Base-by-base conservation (phyloP, 2,888 invertebrate genomes). In the Acleris sparsana region DNA sequence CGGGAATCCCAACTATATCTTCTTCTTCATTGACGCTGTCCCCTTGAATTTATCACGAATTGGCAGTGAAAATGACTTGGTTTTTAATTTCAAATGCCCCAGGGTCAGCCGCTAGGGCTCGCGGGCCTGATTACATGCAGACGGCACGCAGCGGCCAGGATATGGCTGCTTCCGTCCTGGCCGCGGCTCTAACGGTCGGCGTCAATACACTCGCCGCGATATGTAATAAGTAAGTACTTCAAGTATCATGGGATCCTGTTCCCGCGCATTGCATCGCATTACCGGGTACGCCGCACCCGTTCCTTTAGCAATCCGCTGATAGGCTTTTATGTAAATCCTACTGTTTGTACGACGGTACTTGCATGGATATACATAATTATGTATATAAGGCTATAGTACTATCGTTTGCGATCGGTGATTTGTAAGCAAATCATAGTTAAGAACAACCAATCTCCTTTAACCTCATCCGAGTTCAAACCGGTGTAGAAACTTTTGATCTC, bases 121-220 rank as follows among this genome's bases (percentile, higher is more conserved):
- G 80, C 75, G 72, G 71, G 73, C 72, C 71, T 80, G 78, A 85
- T 84, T 82, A 83, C 77, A 85, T 80, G 79, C 83, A 80, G 70
- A 72, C 73, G 57, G 71, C 78, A 72, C 73, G 76, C 80, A 72
- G 73, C 77, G 77, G 77, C 80, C 88, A 90, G 91, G 89, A 91
- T 88, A 85, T 87, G 84, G 82, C 85, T 84, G 82, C 85, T 89
- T 91, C 90, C 91, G 88, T 75, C 83, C 80, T 77, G 73, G 73
- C 80, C 79, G 77, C 79, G 72, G 72, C 73, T 70, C 73, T 88
- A 90, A 88, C 88, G 86, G 88, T 87, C 80, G 73, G 66, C 72
- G 72, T 75, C 76, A 74, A 74, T 72, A 75, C 71, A 75, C 70
- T 67, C 68, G 69, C 63, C 75, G 72, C 72, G 71, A 73, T 75